Evolutionary conservation across 2,797 vertebrate genomes (phyloP).

Genomic region (Decapterus maruadsi): DNA sequence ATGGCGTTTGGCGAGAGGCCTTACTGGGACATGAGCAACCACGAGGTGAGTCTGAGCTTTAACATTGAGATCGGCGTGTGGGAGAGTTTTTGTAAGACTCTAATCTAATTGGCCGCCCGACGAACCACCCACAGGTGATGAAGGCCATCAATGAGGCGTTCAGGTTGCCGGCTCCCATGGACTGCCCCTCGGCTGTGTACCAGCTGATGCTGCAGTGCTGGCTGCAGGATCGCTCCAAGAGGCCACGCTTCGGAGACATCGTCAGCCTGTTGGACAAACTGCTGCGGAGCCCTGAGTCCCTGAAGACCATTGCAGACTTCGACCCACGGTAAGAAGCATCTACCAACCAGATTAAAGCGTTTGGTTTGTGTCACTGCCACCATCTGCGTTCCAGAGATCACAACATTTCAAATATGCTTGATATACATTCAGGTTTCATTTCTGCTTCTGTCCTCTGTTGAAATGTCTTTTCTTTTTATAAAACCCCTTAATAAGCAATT

Average conservation of each 20-base stretch:
- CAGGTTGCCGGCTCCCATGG: constrained; percentile 95
- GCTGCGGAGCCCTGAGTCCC: constrained; percentile 93
- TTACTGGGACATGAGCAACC: constrained; percentile 95
- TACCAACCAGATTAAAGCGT: not conserved
- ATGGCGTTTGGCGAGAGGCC: constrained; percentile 97
- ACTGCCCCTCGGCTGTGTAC: constrained; percentile 96
- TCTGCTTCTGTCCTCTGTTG: constrained; percentile 9
- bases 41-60: constrained; percentile 77
- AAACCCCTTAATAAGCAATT: constrained; percentile 8
- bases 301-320: constrained; percentile 95
- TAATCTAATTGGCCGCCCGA: constrained; percentile 2
- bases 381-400: constrained; percentile 10
- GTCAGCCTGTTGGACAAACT: constrained; percentile 97
- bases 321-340: constrained; percentile 91
- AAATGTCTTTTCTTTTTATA: not conserved
- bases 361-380: constrained; percentile 16
- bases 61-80: too few species aligned
- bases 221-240: constrained; percentile 93
- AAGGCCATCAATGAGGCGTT: constrained; percentile 98
- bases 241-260: constrained; percentile 93
- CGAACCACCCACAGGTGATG: constrained; percentile 90
- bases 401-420: constrained; percentile 18
- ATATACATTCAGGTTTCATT: constrained; percentile 16
- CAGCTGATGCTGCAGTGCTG: constrained; percentile 99
- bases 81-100: too few species aligned